A percentile compares a stretch with the other conserved stretches of the same genome.
Evolutionary conservation across 2,888 invertebrate species (phyloP).

Genomic region (Cylloceria caligata): DNA sequence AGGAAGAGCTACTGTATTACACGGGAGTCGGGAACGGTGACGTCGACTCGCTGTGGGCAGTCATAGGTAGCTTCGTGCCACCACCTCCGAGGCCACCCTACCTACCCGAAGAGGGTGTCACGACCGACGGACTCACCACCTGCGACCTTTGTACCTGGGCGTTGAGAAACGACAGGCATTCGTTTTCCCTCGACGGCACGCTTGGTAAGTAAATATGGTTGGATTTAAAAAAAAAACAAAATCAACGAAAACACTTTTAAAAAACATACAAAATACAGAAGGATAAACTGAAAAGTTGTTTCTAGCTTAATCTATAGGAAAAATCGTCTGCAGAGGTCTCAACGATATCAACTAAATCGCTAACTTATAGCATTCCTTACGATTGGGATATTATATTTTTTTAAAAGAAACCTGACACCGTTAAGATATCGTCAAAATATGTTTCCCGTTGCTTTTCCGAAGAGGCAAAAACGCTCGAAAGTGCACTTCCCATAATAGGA

Average conservation of each 20-base stretch:
- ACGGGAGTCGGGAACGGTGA: constrained; percentile 80
- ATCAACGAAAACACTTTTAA: too few relatives aligned
- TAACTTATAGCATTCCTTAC: too few relatives aligned
- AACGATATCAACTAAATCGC: too few relatives aligned
- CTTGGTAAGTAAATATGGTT: constrained; percentile 85
- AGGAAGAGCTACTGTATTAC: constrained; percentile 83
- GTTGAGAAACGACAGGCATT: constrained; percentile 87
- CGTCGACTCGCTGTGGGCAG: constrained; percentile 83
- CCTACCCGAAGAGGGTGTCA: constrained; percentile 87
- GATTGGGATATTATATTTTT: too few relatives aligned
- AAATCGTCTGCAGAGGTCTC: too few relatives aligned
- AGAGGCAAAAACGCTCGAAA: too few relatives aligned
- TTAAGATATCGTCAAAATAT: background rate
- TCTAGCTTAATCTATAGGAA: too few relatives aligned
- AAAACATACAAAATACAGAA: background rate
- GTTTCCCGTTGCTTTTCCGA: background rate
- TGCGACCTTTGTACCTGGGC: constrained; percentile 92
- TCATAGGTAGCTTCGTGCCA: constrained; percentile 87
- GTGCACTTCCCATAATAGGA: too few relatives aligned
- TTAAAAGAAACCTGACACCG: background rate
- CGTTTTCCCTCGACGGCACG: constrained; percentile 87
- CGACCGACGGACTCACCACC: constrained; percentile 89
- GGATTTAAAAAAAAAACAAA: background rate
- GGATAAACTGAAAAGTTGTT: background rate
- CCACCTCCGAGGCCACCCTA: constrained; percentile 89